A percentile compares a stretch with the other conserved stretches of the same genome.
phyloP scores from a whole-genome alignment of 1,140 invertebrate genomes.

The Bombus huntii region DNA sequence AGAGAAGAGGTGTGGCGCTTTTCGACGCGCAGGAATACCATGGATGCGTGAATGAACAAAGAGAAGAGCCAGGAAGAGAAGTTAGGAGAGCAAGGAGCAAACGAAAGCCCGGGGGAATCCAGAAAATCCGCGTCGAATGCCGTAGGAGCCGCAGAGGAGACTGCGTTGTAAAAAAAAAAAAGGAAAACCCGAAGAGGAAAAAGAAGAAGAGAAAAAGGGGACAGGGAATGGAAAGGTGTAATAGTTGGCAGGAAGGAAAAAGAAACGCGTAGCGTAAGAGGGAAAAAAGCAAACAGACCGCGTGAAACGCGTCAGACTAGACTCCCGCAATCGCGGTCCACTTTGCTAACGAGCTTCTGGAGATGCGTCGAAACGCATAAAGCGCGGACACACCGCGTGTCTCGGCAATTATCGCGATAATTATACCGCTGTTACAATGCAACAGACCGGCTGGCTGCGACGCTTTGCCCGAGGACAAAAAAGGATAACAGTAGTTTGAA shows the following conservation, averaged over 20 bases:
- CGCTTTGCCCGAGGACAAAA: not conserved
- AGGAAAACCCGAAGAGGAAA: not conserved
- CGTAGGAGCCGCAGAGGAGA: not conserved
- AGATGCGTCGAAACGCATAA: constrained; percentile 23
- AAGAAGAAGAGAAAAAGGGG: not conserved
- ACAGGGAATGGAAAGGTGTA: not conserved
- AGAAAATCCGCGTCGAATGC: not conserved
- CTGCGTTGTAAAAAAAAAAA: not conserved
- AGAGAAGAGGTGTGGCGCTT: not conserved
- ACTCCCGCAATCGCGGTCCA: constrained; percentile 27
- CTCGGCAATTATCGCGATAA: constrained; percentile 37
- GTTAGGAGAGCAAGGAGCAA: not conserved
- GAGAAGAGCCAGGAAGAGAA: not conserved
- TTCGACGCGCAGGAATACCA: not conserved
- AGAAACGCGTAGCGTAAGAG: not conserved
- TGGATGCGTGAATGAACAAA: constrained; percentile 6
- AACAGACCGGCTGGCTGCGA: not conserved
- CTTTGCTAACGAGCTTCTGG: constrained; percentile 42
- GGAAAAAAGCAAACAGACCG: not conserved
- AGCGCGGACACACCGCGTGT: constrained; percentile 6
- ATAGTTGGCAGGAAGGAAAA: not conserved
- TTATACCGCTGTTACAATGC: constrained; percentile 25
- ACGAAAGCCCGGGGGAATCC: not conserved
- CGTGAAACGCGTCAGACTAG: constrained; percentile 13
- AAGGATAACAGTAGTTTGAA: not conserved